phyloP scores from a whole-genome alignment of 2,113 vertebrate species.

The Girardinichthys multiradiatus region DNA sequence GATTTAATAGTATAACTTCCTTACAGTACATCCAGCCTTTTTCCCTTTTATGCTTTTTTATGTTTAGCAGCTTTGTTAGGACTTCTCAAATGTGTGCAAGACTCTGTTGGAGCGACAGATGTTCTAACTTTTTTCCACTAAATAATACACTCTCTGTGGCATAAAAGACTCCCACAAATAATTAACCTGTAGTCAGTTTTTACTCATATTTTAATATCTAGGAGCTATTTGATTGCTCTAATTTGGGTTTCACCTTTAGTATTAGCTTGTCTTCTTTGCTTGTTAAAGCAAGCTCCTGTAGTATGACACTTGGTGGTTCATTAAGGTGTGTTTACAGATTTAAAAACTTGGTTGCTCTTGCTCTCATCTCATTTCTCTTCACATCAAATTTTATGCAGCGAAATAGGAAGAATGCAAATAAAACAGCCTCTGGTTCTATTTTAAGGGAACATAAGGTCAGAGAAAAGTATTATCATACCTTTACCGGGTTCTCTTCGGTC shows the following conservation, averaged over 20 bases:
- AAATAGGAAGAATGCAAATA: neutral
- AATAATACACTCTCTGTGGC: neutral
- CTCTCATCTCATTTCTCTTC: neutral
- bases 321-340: neutral
- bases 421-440: neutral
- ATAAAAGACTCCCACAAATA: neutral
- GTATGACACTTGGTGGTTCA: neutral
- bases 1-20: too few species aligned
- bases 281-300: neutral
- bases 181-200: too few species aligned
- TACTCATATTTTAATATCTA: neutral
- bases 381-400: neutral
- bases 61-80: too few species aligned
- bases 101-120: neutral
- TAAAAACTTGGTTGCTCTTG: neutral
- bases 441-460: too few species aligned
- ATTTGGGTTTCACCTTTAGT: neutral
- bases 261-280: neutral
- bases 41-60: too few species aligned
- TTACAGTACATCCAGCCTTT: too few species aligned
- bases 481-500: neutral
- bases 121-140: neutral
- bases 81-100: neutral
- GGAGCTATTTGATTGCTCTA: neutral
- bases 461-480: neutral